Evolutionary conservation across 2,888 invertebrate genomes (phyloP), one percentile per base, ranked within the genome.

Genomic region (Oligia fasciuncula): DNA sequence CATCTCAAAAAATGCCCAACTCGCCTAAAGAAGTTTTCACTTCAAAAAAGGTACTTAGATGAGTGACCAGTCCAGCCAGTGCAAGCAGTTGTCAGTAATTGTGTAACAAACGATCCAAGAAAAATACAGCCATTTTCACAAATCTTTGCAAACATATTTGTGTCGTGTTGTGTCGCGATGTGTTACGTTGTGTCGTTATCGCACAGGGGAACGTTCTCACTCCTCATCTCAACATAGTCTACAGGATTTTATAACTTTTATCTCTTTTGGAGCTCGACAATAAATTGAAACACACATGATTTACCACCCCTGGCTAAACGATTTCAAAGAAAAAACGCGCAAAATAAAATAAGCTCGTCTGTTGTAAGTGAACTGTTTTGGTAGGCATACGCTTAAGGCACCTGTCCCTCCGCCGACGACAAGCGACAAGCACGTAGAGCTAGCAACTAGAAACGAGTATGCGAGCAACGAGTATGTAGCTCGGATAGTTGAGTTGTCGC

Each of bases 261-360:
- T 49, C 29, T 63, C 43, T 69, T 75, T 40, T 62, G n/a, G 40
- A 69, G 13, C 51, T 19, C 13, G 0, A 17, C 40, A 60, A 69
- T 70, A 73, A 66, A 54, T 62, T 60, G 6, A 70, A 49, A 49
- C 60, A 29, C 66, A 43, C 46, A 72, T 62, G 14, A 83, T 76
- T 69, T 54, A 83, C 67, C 35, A 57, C 23, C 54, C 17, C 35
- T 29, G 23, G 17, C n/a, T 73, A 19, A 70, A 82, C 4, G 35
- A 8, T 29, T 19, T 71, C 40, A 72, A 54, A 70, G 29, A 43
- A 85, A 77, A 83, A 62, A 14, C 51, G 19, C 0, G 1, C 6
- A 65, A 77, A 77, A 66, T 66, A 77, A 77, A 69, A 82, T 76
- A 62, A 40, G 35, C 19, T 66, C 60, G 29, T 77, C 54, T 54